These are phyloP conservation scores for Drosophila gaucha DNA, from an alignment of 2,888 invertebrate genomes.

Conservation along the genomic window DNA sequence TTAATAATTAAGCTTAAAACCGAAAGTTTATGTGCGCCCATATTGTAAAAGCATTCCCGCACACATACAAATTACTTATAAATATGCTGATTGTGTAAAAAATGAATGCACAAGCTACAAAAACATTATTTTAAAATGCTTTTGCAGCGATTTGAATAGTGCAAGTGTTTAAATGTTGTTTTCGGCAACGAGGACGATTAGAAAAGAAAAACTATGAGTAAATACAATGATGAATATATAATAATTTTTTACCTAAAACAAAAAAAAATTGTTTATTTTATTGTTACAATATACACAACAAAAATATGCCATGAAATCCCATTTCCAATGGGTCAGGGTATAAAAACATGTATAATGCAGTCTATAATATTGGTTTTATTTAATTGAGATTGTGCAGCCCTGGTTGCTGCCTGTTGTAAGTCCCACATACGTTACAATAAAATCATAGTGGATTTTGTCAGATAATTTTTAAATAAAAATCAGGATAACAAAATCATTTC, in stretches of 20 bases:
- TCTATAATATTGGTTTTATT: no score
- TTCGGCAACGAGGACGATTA: slow-evolving; percentile 63
- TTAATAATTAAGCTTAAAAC: slow-evolving; percentile 65
- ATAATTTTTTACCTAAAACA: slow-evolving; percentile 75
- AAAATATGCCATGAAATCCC: no score
- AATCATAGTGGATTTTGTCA: background rate
- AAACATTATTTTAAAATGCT: slow-evolving; percentile 66
- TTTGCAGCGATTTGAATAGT: slow-evolving; percentile 59
- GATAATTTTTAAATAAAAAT: background rate
- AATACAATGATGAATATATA: slow-evolving; percentile 63
- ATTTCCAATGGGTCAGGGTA: no score
- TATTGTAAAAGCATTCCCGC: slow-evolving; percentile 64
- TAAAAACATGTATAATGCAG: no score
- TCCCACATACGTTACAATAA: background rate
- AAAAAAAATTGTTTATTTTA: background rate
- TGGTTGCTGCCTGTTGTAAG: background rate
- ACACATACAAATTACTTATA: slow-evolving; percentile 42
- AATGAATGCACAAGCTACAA: slow-evolving; percentile 46
- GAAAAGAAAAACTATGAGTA: slow-evolving; percentile 57
- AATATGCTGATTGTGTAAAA: slow-evolving; percentile 46
- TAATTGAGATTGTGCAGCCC: slow-evolving; percentile 18
- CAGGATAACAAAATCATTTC: background rate
- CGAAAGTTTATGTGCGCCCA: slow-evolving; percentile 48
- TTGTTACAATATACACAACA: no score
- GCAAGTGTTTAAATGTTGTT: slow-evolving; percentile 67